Evolutionary conservation across 2,113 vertebrate species (phyloP).

Genomic region (Caloenas nicobarica): DNA sequence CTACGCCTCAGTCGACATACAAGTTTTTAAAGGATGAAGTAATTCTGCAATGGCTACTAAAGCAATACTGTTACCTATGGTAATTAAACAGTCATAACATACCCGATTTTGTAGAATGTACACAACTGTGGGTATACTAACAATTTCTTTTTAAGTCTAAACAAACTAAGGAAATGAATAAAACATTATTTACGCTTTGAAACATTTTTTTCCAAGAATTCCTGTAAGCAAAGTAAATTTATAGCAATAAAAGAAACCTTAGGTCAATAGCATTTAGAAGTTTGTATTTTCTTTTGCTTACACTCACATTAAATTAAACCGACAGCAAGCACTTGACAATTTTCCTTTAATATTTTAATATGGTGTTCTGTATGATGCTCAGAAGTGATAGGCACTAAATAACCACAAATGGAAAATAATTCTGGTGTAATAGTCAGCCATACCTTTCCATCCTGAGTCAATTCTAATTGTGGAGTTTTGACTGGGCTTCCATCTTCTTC

Average conservation of each 20-base stretch:
- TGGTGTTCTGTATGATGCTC: not conserved
- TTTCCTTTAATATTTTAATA: not conserved
- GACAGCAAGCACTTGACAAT: not conserved
- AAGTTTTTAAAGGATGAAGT: not conserved
- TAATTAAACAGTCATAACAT: not conserved
- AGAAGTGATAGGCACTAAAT: not conserved
- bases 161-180: not conserved
- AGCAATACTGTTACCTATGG: not conserved
- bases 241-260: not conserved
- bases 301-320: not conserved
- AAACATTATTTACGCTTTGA: not conserved
- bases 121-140: not conserved
- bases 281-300: not conserved
- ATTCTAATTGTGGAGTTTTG: slow-evolving; percentile 65
- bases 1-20: not conserved
- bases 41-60: not conserved
- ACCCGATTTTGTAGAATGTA: not conserved
- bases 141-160: not conserved
- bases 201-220: not conserved
- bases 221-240: not conserved
- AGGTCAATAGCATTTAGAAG: not conserved
- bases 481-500: slow-evolving; percentile 66
- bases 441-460: slow-evolving; percentile 81
- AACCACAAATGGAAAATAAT: not conserved
- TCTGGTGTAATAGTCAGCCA: not conserved